Percentiles rank a stretch among this genome's conserved stretches.
phyloP scores from a whole-genome alignment of 2,888 invertebrate species.

The Tetragonisca angustula region DNA sequence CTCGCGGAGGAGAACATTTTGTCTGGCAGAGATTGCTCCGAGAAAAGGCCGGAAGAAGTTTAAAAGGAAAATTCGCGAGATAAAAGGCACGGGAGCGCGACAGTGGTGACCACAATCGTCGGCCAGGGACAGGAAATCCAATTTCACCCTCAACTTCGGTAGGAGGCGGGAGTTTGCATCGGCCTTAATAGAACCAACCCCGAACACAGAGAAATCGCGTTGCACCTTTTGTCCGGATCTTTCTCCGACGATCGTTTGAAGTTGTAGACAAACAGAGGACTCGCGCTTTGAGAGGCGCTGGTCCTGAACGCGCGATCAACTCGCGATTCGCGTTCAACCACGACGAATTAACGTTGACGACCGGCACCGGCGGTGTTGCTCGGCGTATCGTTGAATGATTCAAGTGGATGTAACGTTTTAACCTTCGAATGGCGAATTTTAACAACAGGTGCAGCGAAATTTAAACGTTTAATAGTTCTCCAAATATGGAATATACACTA shows the following conservation, averaged over 20 bases:
- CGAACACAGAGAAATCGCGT: constrained; percentile 34
- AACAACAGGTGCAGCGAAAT: too few species aligned
- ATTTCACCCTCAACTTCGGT: constrained; percentile 62
- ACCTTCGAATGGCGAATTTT: too few species aligned
- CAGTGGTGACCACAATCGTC: constrained; percentile 40
- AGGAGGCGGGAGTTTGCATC: constrained; percentile 60
- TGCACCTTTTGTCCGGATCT: constrained; percentile 24
- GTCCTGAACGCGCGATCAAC: neutral
- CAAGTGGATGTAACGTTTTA: too few species aligned
- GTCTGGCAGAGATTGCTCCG: constrained; percentile 1
- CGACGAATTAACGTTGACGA: constrained; percentile 49
- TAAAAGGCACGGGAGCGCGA: constrained; percentile 48
- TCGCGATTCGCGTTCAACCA: constrained; percentile 22
- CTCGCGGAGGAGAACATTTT: constrained; percentile 8
- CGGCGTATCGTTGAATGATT: neutral
- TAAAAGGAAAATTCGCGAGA: constrained; percentile 44
- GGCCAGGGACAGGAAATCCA: constrained; percentile 63
- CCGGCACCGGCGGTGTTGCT: constrained; percentile 17
- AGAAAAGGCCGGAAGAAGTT: constrained; percentile 13
- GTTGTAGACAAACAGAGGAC: constrained; percentile 20
- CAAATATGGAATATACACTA: too few species aligned
- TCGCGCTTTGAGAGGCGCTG: constrained; percentile 41
- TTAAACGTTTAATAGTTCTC: too few species aligned
- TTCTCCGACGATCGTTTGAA: constrained; percentile 11
- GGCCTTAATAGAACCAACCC: constrained; percentile 58